These are phyloP conservation scores for Caenorhabditis zanzibari DNA, from an alignment of 2,888 invertebrate genomes.

Conservation along the genomic window DNA sequence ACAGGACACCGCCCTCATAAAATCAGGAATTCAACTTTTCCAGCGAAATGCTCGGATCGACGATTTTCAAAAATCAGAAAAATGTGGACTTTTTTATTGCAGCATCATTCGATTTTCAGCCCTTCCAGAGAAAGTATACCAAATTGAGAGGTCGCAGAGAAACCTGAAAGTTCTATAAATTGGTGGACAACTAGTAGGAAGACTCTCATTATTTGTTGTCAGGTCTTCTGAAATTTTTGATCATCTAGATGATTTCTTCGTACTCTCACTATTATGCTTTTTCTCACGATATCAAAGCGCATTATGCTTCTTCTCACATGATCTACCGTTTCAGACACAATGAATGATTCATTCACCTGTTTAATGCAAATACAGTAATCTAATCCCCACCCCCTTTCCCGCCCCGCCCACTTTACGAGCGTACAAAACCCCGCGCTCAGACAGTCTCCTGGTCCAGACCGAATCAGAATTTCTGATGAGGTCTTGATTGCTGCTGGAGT, in stretches of 20 bases:
- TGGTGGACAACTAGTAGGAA: background rate
- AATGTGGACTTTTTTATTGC: slow-evolving; percentile 13
- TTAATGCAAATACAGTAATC: slow-evolving; percentile 14
- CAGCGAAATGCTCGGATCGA: background rate
- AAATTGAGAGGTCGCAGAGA: slow-evolving; percentile 16
- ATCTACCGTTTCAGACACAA: slow-evolving; percentile 13
- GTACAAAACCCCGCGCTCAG: slow-evolving; percentile 11
- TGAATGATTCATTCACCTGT: slow-evolving; percentile 35
- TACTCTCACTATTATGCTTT: background rate
- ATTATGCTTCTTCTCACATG: slow-evolving; percentile 22
- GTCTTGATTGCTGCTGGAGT: background rate
- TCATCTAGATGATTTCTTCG: background rate
- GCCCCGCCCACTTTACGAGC: slow-evolving; percentile 18
- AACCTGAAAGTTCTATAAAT: slow-evolving; percentile 36
- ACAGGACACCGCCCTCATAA: background rate
- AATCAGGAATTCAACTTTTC: slow-evolving; percentile 12
- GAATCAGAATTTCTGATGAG: slow-evolving; percentile 9
- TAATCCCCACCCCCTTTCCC: background rate
- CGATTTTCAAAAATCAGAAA: slow-evolving; percentile 37
- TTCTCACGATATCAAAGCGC: slow-evolving; percentile 27
- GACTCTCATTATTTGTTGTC: background rate
- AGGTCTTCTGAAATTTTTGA: slow-evolving; percentile 7
- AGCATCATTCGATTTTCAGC: background rate
- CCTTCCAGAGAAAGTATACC: background rate
- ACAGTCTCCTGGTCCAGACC: background rate